Evolutionary conservation across 2,797 vertebrate genomes (phyloP).

Genomic region (Sylvia borin): DNA sequence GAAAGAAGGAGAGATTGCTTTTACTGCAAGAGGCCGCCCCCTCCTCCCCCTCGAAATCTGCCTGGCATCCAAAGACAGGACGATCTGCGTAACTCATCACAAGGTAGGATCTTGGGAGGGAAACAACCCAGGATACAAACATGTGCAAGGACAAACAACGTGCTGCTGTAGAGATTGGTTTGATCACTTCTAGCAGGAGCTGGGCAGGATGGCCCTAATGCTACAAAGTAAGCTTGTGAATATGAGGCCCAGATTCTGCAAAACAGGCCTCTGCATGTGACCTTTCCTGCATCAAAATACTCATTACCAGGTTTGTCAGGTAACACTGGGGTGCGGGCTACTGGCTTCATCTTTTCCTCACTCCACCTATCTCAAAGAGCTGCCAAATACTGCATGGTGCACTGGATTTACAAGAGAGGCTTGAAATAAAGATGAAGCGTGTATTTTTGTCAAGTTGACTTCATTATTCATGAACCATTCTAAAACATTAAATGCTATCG

Average conservation of each 20-base stretch:
- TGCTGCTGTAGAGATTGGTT: not conserved
- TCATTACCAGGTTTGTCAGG: not conserved
- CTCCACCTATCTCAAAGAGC: not conserved
- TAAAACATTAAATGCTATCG: not conserved
- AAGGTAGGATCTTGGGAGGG: constrained; percentile 53
- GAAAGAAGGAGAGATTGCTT: not conserved
- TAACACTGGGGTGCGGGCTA: not conserved
- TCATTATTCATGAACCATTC: not conserved
- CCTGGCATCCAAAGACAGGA: constrained; percentile 7
- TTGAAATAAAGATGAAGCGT: not conserved
- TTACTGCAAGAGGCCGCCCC: constrained; percentile 35
- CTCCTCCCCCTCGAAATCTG: constrained; percentile 49
- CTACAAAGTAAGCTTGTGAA: not conserved
- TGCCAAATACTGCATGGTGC: not conserved
- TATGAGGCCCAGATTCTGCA: not conserved
- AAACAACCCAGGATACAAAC: not conserved
- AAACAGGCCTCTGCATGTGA: not conserved
- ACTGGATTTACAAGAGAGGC: not conserved
- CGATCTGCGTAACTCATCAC: not conserved
- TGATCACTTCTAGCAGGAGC: not conserved
- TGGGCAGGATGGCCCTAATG: not conserved
- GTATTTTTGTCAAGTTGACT: not conserved
- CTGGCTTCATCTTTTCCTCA: not conserved
- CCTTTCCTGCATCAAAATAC: not conserved
- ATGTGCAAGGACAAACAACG: not conserved